phyloP scores from a whole-genome alignment of 1,140 invertebrate species.

The Psilanteris sp. region DNA sequence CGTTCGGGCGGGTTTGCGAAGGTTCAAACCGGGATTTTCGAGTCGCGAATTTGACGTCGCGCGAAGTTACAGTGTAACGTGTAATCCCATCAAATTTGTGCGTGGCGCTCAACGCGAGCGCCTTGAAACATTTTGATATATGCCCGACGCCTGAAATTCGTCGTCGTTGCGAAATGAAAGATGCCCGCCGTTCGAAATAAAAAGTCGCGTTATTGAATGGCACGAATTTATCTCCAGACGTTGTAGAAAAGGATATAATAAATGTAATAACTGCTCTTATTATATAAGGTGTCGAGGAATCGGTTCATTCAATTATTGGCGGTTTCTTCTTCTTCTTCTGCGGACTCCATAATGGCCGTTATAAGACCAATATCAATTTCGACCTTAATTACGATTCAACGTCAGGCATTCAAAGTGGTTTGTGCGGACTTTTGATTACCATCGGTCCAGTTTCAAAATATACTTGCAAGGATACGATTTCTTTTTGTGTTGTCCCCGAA shows the following conservation, averaged over 20 bases:
- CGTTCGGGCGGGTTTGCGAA: no score
- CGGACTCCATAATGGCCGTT: slow-evolving; percentile 41
- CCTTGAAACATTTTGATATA: background rate
- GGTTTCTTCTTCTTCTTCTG: slow-evolving; percentile 48
- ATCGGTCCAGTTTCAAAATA: slow-evolving; percentile 1
- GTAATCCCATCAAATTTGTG: no score
- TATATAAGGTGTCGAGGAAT: slow-evolving; percentile 57
- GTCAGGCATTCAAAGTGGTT: slow-evolving; percentile 37
- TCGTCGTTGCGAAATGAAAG: slow-evolving; percentile 29
- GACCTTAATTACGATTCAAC: slow-evolving; percentile 54
- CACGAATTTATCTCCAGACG: slow-evolving; percentile 47
- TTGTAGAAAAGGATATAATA: slow-evolving; percentile 50
- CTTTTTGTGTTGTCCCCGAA: no score
- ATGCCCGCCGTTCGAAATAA: slow-evolving; percentile 14
- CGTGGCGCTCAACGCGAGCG: no score
- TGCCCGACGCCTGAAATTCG: slow-evolving; percentile 1
- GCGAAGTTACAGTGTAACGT: no score
- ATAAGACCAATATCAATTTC: slow-evolving; percentile 53
- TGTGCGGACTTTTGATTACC: slow-evolving; percentile 31
- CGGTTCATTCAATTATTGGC: slow-evolving; percentile 60
- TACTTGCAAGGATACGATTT: no score
- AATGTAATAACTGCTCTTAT: slow-evolving; percentile 59
- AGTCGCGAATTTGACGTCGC: no score
- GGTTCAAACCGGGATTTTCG: no score
- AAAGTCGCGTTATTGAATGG: slow-evolving; percentile 38